Base-by-base conservation (phyloP, 2,888 invertebrate species). In the Galerucella nymphaeae region DNA sequence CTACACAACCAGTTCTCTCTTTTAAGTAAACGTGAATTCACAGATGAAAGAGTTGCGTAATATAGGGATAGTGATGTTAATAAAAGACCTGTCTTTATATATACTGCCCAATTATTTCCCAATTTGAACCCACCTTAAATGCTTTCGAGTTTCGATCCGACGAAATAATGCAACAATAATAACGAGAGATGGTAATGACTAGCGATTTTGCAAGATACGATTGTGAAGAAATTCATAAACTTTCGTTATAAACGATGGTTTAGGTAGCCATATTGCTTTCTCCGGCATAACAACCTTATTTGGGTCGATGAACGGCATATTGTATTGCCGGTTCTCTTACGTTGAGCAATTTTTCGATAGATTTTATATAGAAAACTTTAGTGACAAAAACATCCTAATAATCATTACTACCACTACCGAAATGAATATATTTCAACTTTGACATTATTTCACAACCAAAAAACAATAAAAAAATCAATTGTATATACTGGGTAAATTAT, bases 311-410 rank as follows among this genome's bases (percentile, higher is more conserved):
- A 75, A 75, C 77, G 76, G 61, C 10, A 8, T 58, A 58, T 38
- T 58, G 30, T 38, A 77, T 73, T 76, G 75, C 78, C n/a, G 59
- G 18, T 58, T 62, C 55, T 63, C 63, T 30, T 14, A 42, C 5
- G 55, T 69, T 80, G 81, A 79, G 81, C 79, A 81, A 81, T 81
- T 81, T 62, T 81, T 78, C 30, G 78, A 80, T 77, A 78, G 78
- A 78, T 78, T 78, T 72, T 69, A 59, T 69, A 57, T 64, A 64
- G 23, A 23, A 23, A 23, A 23, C 23, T 23, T 23, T 23, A 23
- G 3, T 23, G 23, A 23, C 2, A 23, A 30, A 30, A 23, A 23
- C 1, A 23, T 23, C 23, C 23, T 23, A 23, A 23, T 23, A 23
- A 23, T 23, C n/a, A n/a, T n/a, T 23, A 23, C 23, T 2, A 23